These are phyloP conservation scores for Idaea dimidiata DNA, from an alignment of 2,888 invertebrate genomes.

Conservation along the genomic window DNA sequence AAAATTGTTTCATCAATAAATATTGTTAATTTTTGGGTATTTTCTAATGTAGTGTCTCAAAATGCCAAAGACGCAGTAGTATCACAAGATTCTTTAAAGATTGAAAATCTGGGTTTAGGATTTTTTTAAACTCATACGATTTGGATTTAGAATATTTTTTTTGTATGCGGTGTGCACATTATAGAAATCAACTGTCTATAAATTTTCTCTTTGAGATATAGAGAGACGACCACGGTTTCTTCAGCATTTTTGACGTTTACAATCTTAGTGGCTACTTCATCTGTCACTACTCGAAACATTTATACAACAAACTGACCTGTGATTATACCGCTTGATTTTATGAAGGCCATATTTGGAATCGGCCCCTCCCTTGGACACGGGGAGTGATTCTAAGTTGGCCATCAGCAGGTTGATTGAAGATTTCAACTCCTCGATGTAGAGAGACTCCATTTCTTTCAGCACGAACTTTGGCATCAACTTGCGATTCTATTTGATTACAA, in stretches of 20 bases:
- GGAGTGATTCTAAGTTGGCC: slow-evolving; percentile 99
- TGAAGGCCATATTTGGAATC: slow-evolving; percentile 98
- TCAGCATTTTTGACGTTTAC: background rate
- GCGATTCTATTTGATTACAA: slow-evolving; percentile 85
- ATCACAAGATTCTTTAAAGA: background rate
- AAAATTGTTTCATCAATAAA: background rate
- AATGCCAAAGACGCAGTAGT: background rate
- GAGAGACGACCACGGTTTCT: background rate
- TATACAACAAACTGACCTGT: slow-evolving; percentile 86
- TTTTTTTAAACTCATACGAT: no score
- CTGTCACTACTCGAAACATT: background rate
- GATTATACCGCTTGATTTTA: slow-evolving; percentile 98
- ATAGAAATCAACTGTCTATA: no score
- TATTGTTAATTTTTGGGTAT: background rate
- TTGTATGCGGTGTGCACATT: no score
- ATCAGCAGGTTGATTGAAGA: slow-evolving; percentile 98
- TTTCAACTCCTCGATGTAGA: slow-evolving; percentile 99
- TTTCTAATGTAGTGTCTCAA: background rate
- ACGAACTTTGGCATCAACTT: slow-evolving; percentile 99
- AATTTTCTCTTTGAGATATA: no score
- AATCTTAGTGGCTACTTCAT: background rate
- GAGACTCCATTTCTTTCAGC: slow-evolving; percentile 99
- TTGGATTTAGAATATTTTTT: no score
- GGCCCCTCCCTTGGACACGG: slow-evolving; percentile 98
- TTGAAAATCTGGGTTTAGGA: no score